A percentile compares a stretch with the other conserved stretches of the same genome.
Conservation (phyloP, 2,888 invertebrate species). For the Netelia inedita region DNA sequence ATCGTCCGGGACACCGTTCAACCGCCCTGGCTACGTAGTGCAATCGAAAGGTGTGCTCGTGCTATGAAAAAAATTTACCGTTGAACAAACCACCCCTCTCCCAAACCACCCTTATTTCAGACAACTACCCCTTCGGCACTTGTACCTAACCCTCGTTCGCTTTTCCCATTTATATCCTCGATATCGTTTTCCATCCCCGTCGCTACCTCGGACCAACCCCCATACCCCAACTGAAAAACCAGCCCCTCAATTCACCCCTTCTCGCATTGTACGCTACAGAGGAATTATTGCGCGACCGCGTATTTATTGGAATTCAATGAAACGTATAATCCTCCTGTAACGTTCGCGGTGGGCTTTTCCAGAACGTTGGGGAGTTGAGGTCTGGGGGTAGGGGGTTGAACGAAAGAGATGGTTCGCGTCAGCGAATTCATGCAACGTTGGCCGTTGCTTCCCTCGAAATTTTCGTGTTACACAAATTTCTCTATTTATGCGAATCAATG, state of each 20-base stretch:
- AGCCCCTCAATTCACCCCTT: conserved; percentile 21
- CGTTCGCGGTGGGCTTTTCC: neutral
- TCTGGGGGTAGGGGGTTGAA: neutral
- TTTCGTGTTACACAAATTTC: conserved; percentile 61
- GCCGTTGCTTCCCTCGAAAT: conserved; percentile 27
- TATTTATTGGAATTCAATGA: conserved; percentile 75
- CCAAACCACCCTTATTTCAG: neutral
- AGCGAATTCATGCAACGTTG: conserved; percentile 29
- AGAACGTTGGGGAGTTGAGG: neutral
- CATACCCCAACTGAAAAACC: neutral
- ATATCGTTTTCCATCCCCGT: neutral
- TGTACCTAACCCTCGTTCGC: neutral
- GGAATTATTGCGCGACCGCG: conserved; percentile 68
- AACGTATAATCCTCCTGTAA: conserved; percentile 63
- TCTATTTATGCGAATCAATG: conserved; percentile 69
- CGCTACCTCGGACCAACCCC: neutral
- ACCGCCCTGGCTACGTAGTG: conserved; percentile 44
- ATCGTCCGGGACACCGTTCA: conserved; percentile 45
- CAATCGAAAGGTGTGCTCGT: conserved; percentile 45
- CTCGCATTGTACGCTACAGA: conserved; percentile 26
- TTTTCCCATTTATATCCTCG: neutral
- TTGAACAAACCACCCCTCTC: conserved; percentile 20
- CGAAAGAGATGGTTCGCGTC: conserved; percentile 29
- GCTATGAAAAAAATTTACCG: conserved; percentile 69
- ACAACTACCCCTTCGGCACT: conserved; percentile 2